Evolutionary conservation across 2,113 vertebrate genomes (phyloP), one percentile per base, ranked within the genome.

Genomic region (Odobenus rosmarus): DNA sequence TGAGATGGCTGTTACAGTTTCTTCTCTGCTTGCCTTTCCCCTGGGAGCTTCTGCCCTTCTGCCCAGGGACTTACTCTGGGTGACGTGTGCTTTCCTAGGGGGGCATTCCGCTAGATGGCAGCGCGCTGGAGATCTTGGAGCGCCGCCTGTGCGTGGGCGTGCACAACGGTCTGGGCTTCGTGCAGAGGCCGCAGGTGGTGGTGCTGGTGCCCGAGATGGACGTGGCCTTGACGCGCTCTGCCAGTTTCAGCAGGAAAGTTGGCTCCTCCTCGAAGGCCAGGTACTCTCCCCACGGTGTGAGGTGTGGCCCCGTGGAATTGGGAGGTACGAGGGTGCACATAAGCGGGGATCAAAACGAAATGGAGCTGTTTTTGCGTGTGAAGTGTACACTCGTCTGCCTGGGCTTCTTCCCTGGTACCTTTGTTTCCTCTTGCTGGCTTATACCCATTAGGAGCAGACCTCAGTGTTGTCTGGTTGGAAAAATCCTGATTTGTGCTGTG

Each of bases 91-190:
- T 42, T 21, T 53, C 94, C 6, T 81, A 99, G 99, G 99, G 98
- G 2, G 98, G 98, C 4, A 1, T 97, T 0, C 92, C 55, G 0
- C 91, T 86, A 3, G 99, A 99, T 0, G 94, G 98, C 0, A 95
- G 80, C 0, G 7, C 90, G 0, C 88, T 99, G n/a, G 94, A 96
- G 23, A 98, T 99, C 95, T 99, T 99, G 98, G 99, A 99, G 96
- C 99, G 99, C 28, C 99, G 99, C 82, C 99, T 99, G 59, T 99
- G 99, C 0, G 97, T 99, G 0, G 99, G 99, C 0, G 99, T 99
- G 69, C 99, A 99, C 98, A 99, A 99, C 0, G 99, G 99, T 18
- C 99, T 99, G 98, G 97, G 99, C 97, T 99, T 99, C 0, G 98
- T 99, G 69, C 99, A 99, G 55, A 97, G 98, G 4, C 99, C 99